Evolutionary conservation across 2,797 vertebrate species (phyloP).

Genomic region (Sebastes minor): DNA sequence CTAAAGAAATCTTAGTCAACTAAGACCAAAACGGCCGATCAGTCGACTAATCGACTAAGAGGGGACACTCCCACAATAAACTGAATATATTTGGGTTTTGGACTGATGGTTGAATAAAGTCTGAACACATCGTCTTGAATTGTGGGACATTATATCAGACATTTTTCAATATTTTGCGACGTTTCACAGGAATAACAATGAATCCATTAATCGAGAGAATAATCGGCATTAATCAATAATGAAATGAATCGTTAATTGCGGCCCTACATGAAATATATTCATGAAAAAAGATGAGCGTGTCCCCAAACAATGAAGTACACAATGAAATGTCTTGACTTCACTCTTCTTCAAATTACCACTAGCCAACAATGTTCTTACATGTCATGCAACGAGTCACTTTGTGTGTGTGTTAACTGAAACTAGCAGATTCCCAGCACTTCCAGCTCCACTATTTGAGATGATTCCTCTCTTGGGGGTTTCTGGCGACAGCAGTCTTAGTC

Average conservation of each 20-base stretch:
- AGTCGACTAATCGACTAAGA: no score
- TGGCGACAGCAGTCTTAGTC: constrained; percentile 54
- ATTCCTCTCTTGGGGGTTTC: constrained; percentile 23
- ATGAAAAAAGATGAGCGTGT: background rate
- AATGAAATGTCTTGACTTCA: background rate
- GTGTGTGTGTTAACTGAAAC: constrained; percentile 8
- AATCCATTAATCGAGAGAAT: background rate
- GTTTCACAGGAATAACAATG: background rate
- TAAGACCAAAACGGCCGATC: no score
- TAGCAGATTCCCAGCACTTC: constrained; percentile 13
- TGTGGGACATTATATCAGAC: background rate
- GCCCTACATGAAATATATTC: background rate
- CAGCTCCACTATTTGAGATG: constrained; percentile 14
- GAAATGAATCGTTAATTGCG: background rate
- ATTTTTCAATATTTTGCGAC: background rate
- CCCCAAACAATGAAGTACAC: background rate
- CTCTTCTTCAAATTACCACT: background rate
- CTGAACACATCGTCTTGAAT: background rate
- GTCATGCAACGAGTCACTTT: background rate
- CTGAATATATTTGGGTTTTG: background rate
- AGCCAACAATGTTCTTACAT: background rate
- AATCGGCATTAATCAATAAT: background rate
- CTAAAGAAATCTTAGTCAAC: no score
- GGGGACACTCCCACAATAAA: background rate
- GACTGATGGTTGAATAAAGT: background rate